Evolutionary conservation across 2,888 invertebrate species (phyloP), one percentile per base, ranked within the genome.

Genomic region (Eledona agricola): DNA sequence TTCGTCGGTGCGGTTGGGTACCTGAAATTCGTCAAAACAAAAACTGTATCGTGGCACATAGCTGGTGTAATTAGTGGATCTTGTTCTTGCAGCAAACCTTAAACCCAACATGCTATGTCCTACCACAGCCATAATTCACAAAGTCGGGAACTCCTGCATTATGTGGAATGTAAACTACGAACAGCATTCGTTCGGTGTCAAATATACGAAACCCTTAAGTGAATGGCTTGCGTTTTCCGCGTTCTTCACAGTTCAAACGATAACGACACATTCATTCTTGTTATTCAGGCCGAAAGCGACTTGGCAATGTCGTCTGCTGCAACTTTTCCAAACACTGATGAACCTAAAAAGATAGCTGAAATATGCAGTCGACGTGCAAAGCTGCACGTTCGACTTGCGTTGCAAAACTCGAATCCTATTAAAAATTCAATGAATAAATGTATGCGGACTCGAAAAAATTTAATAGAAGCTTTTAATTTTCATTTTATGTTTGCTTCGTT

Each of bases 101-200:
- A 26, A 40, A 38, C 26, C 40, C 40, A 28, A 28, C 28, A 17
- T 3, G 26, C 17, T 5, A 19, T 20, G 34, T 15, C 19, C 28
- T 17, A 17, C 17, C n/a, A 19, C 40, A 6, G 26, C 38, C 31
- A 40, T 49, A 51, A 42, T 42, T 51, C 51, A 42, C 13, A 34
- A 50, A 42, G 25, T 42, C 26, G 13, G 34, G 42, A 19, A 15
- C 28, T 25, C 23, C 12, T 17, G 23, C 37, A 35, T 45, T 52
- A 50, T 42, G 55, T 47, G 40, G 42, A 35, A 49, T 56, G 35
- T 52, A 38, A 52, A 51, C 47, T 34, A 42, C 37, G 29, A 51
- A 25, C 26, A 50, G 17, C 35, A 46, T 46, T 46, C 51, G 35
- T 37, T 37, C 28, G 26, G 31, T 43, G 51, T 51, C 43, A 40